These are phyloP conservation scores for Agrochola macilenta DNA, from an alignment of 2,888 invertebrate genomes.

Conservation along the genomic window DNA sequence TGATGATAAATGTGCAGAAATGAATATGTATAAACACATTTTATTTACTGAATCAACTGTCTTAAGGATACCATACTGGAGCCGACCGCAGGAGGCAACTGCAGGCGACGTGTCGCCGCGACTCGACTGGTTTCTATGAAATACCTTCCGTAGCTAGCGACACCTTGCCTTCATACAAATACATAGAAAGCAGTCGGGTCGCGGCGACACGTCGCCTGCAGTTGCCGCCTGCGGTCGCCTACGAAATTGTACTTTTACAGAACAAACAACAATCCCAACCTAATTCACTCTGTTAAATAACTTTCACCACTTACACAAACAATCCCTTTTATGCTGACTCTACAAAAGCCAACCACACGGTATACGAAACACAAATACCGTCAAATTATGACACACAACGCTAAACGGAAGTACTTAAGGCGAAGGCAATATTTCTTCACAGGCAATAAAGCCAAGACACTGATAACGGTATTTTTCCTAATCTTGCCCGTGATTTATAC, in stretches of 20 bases:
- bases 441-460: slow-evolving; percentile 76
- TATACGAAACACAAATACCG: slow-evolving; percentile 68
- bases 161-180: too few relatives aligned
- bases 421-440: slow-evolving; percentile 77
- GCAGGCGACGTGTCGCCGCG: too few relatives aligned
- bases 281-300: not conserved
- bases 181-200: too few relatives aligned
- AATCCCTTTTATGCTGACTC: slow-evolving; percentile 6
- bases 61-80: too few relatives aligned
- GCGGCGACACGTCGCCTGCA: too few relatives aligned
- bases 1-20: too few relatives aligned
- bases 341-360: slow-evolving; percentile 36
- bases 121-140: too few relatives aligned
- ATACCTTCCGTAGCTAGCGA: too few relatives aligned
- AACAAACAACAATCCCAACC: not conserved
- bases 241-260: too few relatives aligned
- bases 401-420: slow-evolving; percentile 74
- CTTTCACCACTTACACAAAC: not conserved
- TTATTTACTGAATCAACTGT: not conserved
- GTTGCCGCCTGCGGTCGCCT: too few relatives aligned
- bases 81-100: too few relatives aligned
- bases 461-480: slow-evolving; percentile 71
- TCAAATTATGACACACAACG: slow-evolving; percentile 78
- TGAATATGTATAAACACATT: too few relatives aligned
- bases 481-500: slow-evolving; percentile 69